phyloP scores from a whole-genome alignment of 2,888 invertebrate species.

The Xylota sylvarum region DNA sequence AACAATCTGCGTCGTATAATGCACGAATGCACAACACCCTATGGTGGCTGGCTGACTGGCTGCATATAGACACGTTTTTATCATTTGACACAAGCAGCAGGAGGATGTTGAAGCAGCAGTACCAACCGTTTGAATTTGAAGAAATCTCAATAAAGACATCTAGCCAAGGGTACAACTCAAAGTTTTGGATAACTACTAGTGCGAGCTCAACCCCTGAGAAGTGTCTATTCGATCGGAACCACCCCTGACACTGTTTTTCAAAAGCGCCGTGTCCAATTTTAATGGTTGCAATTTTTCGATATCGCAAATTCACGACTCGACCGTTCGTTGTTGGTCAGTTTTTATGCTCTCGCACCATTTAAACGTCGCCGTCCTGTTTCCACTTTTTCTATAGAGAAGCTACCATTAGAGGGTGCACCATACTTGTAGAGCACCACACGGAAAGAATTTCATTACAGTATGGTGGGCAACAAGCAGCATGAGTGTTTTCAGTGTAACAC shows the following conservation, averaged over 20 bases:
- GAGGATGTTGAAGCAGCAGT: constrained; percentile 18
- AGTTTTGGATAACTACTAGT: not conserved
- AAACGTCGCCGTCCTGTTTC: constrained; percentile 25
- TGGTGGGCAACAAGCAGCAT: not conserved
- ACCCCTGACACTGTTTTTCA: constrained; percentile 14
- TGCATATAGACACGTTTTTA: constrained; percentile 67
- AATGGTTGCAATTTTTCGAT: constrained; percentile 65
- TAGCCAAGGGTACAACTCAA: constrained; percentile 5
- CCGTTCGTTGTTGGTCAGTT: constrained; percentile 40
- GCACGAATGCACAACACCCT: constrained; percentile 74
- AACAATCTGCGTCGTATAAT: constrained; percentile 74
- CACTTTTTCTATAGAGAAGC: not conserved
- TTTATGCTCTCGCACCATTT: constrained; percentile 37
- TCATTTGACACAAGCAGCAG: constrained; percentile 73
- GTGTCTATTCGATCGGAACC: constrained; percentile 41
- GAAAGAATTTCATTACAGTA: not conserved
- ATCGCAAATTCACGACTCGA: constrained; percentile 57
- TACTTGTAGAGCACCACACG: not conserved
- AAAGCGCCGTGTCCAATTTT: constrained; percentile 64
- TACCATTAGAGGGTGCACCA: not conserved
- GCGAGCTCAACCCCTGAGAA: constrained; percentile 24
- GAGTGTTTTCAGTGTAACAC: too few species aligned
- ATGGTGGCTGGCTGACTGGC: constrained; percentile 4
- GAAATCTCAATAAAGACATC: constrained; percentile 63
- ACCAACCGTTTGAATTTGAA: constrained; percentile 28